phyloP scores from a whole-genome alignment of 2,888 invertebrate genomes.

The Pyralis farinalis region DNA sequence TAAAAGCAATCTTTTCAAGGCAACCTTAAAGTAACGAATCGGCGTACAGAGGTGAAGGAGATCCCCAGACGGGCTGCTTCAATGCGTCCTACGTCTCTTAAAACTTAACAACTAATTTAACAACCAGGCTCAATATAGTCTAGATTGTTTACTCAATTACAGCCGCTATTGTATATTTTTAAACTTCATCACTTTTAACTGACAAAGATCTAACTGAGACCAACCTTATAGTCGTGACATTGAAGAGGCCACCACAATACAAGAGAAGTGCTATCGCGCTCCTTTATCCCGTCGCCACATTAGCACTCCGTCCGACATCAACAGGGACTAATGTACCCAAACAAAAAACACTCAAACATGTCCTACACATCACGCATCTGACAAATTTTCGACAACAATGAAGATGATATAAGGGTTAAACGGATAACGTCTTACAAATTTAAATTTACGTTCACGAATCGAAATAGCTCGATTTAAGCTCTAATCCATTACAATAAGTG shows the following conservation, averaged over 20 bases:
- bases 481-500: constrained; percentile 20
- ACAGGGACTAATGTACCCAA: constrained; percentile 8
- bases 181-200: too few relatives aligned
- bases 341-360: constrained; percentile 5
- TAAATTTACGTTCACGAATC: constrained; percentile 18
- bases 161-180: too few relatives aligned
- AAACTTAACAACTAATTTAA: too few relatives aligned
- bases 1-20: too few relatives aligned
- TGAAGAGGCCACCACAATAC: neutral
- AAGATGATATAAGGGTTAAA: constrained; percentile 71
- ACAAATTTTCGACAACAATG: constrained; percentile 76
- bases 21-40: too few relatives aligned
- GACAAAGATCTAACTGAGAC: too few relatives aligned
- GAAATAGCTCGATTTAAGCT: constrained; percentile 20
- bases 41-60: too few relatives aligned
- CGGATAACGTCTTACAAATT: constrained; percentile 48
- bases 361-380: constrained; percentile 60
- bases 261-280: neutral
- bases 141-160: too few relatives aligned
- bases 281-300: constrained; percentile 3
- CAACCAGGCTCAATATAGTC: too few relatives aligned
- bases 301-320: constrained; percentile 7
- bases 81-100: too few relatives aligned
- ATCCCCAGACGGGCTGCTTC: too few relatives aligned
- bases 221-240: neutral